A percentile compares a stretch with the other conserved stretches of the same genome.
Evolutionary conservation across 2,888 invertebrate genomes (phyloP).

Genomic region (Thymelicus sylvestris): DNA sequence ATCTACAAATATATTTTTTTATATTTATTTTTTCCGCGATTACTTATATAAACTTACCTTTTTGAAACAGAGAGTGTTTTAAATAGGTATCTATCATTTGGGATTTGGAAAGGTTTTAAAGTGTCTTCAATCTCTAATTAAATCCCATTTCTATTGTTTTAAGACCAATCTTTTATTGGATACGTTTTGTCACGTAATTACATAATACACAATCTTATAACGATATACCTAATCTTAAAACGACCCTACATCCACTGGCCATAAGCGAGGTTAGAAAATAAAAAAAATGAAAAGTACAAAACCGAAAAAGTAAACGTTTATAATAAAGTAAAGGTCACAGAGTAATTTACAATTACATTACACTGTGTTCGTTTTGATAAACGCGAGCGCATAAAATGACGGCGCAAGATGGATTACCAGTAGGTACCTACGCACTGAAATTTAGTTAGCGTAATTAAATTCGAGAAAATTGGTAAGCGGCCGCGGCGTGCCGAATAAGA

Average conservation of each 20-base stretch:
- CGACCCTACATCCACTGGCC: no score
- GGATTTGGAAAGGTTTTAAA: no score
- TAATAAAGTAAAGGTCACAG: not conserved
- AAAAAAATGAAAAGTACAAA: not conserved
- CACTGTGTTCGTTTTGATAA: constrained; percentile 29
- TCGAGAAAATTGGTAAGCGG: constrained; percentile 45
- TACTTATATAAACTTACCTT: not conserved
- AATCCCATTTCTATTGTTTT: no score
- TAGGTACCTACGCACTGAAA: constrained; percentile 31
- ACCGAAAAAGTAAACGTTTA: not conserved
- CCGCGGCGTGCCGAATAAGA: constrained; percentile 50
- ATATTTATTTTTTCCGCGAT: not conserved
- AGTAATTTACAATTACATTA: constrained; percentile 9
- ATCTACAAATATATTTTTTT: no score
- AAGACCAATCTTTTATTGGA: no score
- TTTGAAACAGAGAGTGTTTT: not conserved
- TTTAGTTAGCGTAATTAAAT: constrained; percentile 45
- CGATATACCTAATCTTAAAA: no score
- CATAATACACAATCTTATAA: no score
- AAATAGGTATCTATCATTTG: no score
- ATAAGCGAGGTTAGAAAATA: not conserved
- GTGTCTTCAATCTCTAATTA: no score
- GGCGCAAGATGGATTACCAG: constrained; percentile 33
- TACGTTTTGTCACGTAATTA: no score
- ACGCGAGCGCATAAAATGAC: constrained; percentile 30